A percentile compares a stretch with the other conserved stretches of the same genome.
Evolutionary conservation across 2,888 invertebrate species (phyloP).

Genomic region (Julus scanicus): DNA sequence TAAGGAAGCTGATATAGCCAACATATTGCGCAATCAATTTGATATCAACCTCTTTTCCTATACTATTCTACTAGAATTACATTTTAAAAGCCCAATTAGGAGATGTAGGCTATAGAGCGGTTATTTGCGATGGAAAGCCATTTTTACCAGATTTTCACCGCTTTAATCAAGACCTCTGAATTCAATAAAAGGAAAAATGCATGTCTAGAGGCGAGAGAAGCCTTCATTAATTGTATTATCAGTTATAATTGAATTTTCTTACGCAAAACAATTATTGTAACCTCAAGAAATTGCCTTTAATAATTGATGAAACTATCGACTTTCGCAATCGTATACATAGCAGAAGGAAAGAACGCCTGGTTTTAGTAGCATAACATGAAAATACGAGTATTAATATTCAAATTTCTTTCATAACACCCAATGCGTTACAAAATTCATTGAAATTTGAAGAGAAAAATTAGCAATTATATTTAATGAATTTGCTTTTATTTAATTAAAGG

Average conservation of each 20-base stretch:
- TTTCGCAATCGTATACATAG: background rate
- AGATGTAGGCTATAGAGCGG: background rate
- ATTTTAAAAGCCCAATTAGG: conserved; percentile 18
- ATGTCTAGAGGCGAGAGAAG: background rate
- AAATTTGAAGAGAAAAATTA: background rate
- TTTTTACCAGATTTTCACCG: conserved; percentile 18
- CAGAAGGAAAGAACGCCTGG: background rate
- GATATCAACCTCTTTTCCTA: background rate
- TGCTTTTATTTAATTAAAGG: background rate
- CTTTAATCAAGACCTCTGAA: background rate
- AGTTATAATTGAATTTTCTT: conserved; percentile 24
- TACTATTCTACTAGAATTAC: conserved; percentile 30
- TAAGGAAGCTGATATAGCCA: background rate
- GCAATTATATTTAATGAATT: conserved; percentile 1
- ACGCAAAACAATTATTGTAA: conserved; percentile 30
- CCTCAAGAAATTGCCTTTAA: conserved; percentile 13
- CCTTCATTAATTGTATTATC: conserved; percentile 19
- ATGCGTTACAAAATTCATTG: background rate
- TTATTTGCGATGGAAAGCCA: background rate
- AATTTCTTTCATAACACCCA: background rate
- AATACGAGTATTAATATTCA: conserved; percentile 4
- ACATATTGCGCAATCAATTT: conserved; percentile 15
- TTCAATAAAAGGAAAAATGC: background rate
- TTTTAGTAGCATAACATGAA: background rate
- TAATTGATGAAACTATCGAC: conserved; percentile 22